These are phyloP conservation scores for Chionoecetes opilio DNA, from an alignment of 1,140 invertebrate genomes.

Conservation along the genomic window DNA sequence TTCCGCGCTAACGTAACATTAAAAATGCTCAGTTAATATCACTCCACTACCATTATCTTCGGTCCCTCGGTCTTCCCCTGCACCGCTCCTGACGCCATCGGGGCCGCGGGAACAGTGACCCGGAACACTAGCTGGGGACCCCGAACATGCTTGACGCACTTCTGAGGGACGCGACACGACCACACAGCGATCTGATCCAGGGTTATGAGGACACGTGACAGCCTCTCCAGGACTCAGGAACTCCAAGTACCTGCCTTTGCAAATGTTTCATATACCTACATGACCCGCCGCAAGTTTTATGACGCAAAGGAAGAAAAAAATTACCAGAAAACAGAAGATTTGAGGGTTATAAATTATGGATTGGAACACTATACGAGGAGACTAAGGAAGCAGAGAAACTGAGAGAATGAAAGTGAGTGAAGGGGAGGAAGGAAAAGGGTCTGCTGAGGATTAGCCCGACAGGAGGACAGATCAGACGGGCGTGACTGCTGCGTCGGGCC, in stretches of 20 bases:
- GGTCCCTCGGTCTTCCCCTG: no score
- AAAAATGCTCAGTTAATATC: not conserved
- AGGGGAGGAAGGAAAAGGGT: not conserved
- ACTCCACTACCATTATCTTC: no score
- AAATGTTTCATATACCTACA: not conserved
- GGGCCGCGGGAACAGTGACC: not conserved
- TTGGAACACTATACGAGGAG: not conserved
- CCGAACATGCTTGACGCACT: not conserved
- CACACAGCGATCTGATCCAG: not conserved
- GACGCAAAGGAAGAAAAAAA: not conserved
- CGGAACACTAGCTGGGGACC: not conserved
- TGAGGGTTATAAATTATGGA: not conserved
- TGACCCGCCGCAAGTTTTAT: not conserved
- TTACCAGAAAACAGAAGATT: not conserved
- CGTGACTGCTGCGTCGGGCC: constrained; percentile 40
- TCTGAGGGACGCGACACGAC: not conserved
- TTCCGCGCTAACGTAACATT: not conserved
- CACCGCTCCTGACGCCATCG: no score
- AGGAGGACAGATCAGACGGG: constrained; percentile 45
- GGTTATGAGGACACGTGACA: not conserved
- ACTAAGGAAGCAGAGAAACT: not conserved
- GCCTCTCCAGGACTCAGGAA: not conserved
- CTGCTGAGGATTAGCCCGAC: constrained; percentile 51
- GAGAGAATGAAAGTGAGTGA: not conserved
- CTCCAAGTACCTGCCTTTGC: not conserved